phyloP scores from a whole-genome alignment of 2,888 invertebrate genomes.

The Anthophora plumipes region DNA sequence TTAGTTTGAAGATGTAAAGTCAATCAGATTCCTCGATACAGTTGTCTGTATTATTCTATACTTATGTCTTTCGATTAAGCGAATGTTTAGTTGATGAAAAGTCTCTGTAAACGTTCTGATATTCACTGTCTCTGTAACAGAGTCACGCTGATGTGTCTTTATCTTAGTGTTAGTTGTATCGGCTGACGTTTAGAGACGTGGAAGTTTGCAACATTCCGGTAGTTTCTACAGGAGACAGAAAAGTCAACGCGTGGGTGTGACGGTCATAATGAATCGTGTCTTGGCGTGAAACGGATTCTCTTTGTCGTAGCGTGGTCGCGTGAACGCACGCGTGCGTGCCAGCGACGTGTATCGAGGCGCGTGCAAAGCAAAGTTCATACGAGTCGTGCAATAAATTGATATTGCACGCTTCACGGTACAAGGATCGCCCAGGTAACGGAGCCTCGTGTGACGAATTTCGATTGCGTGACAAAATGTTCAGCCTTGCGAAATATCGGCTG shows the following conservation, averaged over 20 bases:
- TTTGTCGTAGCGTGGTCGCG: conserved; percentile 52
- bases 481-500: background rate
- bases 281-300: conserved; percentile 54
- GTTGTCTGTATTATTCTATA: too few species aligned
- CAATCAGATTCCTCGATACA: too few species aligned
- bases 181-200: conserved; percentile 15
- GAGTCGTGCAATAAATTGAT: conserved; percentile 40
- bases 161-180: too few species aligned
- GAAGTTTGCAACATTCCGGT: conserved; percentile 48
- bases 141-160: too few species aligned
- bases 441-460: conserved; percentile 27
- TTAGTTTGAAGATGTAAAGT: too few species aligned
- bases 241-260: conserved; percentile 58
- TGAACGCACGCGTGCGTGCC: conserved; percentile 25
- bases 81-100: too few species aligned
- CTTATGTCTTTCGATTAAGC: too few species aligned
- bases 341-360: conserved; percentile 25
- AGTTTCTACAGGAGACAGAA: conserved; percentile 53
- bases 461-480: background rate
- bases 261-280: conserved; percentile 51
- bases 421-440: conserved; percentile 20
- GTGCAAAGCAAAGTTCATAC: conserved; percentile 29
- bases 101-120: too few species aligned
- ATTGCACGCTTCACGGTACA: conserved; percentile 29
- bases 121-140: too few species aligned